A percentile compares a stretch with the other conserved stretches of the same genome.
Conservation (phyloP, 1,140 invertebrate genomes). For the Cyclina sinensis region DNA sequence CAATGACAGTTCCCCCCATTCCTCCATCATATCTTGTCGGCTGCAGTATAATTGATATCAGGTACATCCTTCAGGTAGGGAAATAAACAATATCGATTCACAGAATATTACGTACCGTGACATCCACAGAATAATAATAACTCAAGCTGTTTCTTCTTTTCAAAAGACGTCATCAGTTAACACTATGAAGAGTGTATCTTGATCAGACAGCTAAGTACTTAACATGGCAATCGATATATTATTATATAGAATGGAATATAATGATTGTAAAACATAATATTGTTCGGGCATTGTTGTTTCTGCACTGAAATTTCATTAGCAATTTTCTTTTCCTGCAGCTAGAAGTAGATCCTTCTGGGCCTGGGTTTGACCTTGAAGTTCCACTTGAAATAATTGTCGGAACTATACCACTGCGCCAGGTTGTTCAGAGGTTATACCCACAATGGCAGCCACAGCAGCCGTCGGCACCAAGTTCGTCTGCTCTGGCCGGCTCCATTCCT, state of each 20-base stretch:
- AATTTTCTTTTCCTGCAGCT: conserved; percentile 64
- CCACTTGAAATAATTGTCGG: conserved; percentile 78
- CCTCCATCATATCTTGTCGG: conserved; percentile 81
- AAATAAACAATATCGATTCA: background rate
- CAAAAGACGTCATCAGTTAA: no score
- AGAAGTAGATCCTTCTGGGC: conserved; percentile 76
- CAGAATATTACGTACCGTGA: no score
- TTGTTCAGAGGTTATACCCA: conserved; percentile 63
- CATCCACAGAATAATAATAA: no score
- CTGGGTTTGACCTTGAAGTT: conserved; percentile 74
- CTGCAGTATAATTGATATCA: conserved; percentile 81
- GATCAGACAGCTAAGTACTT: no score
- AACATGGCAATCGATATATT: no score
- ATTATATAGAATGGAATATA: no score
- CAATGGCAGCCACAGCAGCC: conserved; percentile 41
- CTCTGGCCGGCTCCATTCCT: background rate
- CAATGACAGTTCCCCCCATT: conserved; percentile 75
- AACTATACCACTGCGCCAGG: conserved; percentile 71
- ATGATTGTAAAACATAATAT: no score
- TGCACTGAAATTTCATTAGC: no score
- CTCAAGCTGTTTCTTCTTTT: no score
- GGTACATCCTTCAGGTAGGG: conserved; percentile 76
- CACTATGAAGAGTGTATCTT: no score
- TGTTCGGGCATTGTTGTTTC: no score
- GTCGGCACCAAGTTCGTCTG: background rate